Conservation (phyloP, 1,140 invertebrate species). For the Penaeus indicus region DNA sequence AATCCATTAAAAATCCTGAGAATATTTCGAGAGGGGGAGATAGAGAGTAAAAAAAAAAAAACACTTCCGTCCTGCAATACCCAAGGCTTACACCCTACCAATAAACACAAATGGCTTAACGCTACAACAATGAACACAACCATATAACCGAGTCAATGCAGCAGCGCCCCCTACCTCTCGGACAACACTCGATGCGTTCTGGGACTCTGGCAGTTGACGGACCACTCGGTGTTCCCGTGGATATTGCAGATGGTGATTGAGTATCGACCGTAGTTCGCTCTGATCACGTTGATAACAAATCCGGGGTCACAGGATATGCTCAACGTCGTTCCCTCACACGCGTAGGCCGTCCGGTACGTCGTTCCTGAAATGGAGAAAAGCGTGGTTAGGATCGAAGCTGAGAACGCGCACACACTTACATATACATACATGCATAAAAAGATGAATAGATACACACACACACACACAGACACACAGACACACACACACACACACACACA, state of each 20-base stretch:
- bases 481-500: too few species aligned
- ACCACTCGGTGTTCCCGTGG: slow-evolving; percentile 95
- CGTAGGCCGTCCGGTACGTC: slow-evolving; percentile 89
- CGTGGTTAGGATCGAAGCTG: background rate
- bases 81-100: background rate
- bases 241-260: slow-evolving; percentile 97
- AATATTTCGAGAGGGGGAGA: too few species aligned
- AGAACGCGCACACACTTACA: background rate
- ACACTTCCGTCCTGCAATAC: too few species aligned
- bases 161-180: slow-evolving; percentile 43
- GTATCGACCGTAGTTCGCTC: slow-evolving; percentile 95
- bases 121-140: background rate
- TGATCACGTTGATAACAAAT: slow-evolving; percentile 89
- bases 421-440: too few species aligned
- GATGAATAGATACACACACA: too few species aligned
- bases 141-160: background rate
- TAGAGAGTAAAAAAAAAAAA: too few species aligned
- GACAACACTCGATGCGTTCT: slow-evolving; percentile 68
- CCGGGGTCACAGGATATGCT: slow-evolving; percentile 89
- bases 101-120: too few species aligned
- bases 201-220: slow-evolving; percentile 93
- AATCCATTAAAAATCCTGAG: too few species aligned
- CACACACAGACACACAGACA: too few species aligned
- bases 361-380: slow-evolving; percentile 31
- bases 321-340: slow-evolving; percentile 91